Evolutionary conservation across 35 echinoderm and acorn worm genomes (phyloP).

Genomic region (Stichopus chloronotus): DNA sequence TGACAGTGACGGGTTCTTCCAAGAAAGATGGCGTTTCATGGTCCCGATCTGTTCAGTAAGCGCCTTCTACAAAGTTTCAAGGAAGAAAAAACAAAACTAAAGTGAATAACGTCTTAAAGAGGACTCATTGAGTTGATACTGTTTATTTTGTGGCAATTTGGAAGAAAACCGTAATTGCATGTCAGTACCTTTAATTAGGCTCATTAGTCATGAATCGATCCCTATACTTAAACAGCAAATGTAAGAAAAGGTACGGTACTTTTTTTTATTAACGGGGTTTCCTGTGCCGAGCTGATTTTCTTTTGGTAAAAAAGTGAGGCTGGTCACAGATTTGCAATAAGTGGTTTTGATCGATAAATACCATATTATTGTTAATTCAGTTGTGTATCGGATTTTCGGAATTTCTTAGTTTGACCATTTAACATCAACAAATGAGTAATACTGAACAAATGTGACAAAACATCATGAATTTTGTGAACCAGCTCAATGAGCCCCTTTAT

Average conservation of each 20-base stretch:
- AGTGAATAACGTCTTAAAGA: not conserved
- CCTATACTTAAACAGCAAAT: not conserved
- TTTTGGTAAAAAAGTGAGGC: not conserved
- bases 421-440: too few relatives aligned
- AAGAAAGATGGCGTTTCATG: constrained; percentile 28
- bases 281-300: not conserved
- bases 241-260: too few relatives aligned
- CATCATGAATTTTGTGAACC: too few relatives aligned
- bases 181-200: not conserved
- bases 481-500: too few relatives aligned
- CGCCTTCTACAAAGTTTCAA: not conserved
- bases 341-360: too few relatives aligned
- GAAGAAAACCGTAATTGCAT: not conserved
- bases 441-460: too few relatives aligned
- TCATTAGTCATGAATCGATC: too few relatives aligned
- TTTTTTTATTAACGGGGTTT: not conserved
- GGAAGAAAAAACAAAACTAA: not conserved
- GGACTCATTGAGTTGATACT: too few relatives aligned
- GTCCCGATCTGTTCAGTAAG: constrained; percentile 7
- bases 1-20: not conserved
- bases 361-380: too few relatives aligned
- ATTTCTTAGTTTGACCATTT: too few relatives aligned
- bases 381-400: too few relatives aligned
- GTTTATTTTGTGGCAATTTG: not conserved
- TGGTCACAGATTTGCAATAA: too few relatives aligned